Conservation (phyloP, 2,797 vertebrate species). For the Sphaeramia orbicularis region DNA sequence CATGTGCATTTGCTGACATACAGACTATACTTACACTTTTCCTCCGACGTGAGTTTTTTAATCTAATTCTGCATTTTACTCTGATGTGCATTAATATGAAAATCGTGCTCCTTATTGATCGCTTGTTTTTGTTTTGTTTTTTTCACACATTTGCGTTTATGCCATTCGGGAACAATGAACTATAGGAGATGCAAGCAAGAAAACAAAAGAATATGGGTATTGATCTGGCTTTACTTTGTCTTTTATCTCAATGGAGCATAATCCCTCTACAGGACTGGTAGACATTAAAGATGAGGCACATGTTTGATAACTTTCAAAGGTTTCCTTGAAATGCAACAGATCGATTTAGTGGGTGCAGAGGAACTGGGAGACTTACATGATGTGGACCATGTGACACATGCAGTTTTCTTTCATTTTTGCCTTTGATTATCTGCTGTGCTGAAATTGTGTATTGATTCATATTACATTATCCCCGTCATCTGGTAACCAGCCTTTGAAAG, state of each 20-base stretch:
- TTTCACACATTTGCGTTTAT: slow-evolving; percentile 49
- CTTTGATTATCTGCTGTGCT: slow-evolving; percentile 15
- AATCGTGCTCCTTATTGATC: slow-evolving; percentile 58
- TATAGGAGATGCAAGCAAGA: slow-evolving; percentile 44
- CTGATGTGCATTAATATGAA: slow-evolving; percentile 38
- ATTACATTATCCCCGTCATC: slow-evolving; percentile 7
- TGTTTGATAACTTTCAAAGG: slow-evolving; percentile 35
- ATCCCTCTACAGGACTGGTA: slow-evolving; percentile 54
- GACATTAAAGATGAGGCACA: slow-evolving; percentile 61
- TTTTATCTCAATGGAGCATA: slow-evolving; percentile 60
- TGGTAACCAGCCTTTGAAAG: slow-evolving; percentile 19
- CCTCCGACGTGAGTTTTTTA: slow-evolving; percentile 12
- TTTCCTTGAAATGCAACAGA: slow-evolving; percentile 39
- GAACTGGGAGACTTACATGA: not conserved
- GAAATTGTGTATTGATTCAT: slow-evolving; percentile 35
- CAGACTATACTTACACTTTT: slow-evolving; percentile 1
- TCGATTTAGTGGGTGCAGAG: slow-evolving; percentile 34
- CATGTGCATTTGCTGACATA: not conserved
- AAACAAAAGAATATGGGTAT: slow-evolving; percentile 62
- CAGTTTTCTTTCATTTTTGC: slow-evolving; percentile 14
- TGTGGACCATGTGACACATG: not conserved
- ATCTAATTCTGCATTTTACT: slow-evolving; percentile 25
- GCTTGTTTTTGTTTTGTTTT: slow-evolving; percentile 25
- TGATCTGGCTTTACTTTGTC: slow-evolving; percentile 57
- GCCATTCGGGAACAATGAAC: slow-evolving; percentile 32